A percentile compares a stretch with the other conserved stretches of the same genome.
Evolutionary conservation across 1,140 invertebrate genomes (phyloP).

Genomic region (Lepidurus couesii): DNA sequence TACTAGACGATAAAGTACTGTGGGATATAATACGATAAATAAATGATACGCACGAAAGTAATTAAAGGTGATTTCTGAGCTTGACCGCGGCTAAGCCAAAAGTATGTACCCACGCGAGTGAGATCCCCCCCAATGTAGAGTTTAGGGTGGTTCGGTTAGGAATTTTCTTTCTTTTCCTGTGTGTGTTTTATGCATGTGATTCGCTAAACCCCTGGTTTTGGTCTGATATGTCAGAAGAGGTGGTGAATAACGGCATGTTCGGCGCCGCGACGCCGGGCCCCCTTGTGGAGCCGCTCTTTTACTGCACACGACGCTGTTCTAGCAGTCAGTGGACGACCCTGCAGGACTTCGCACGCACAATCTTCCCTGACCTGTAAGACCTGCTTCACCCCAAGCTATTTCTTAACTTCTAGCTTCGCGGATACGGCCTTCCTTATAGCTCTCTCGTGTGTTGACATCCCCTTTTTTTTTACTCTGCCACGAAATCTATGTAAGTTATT

Average conservation of each 20-base stretch:
- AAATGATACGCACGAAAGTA: too few relatives aligned
- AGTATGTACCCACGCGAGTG: too few relatives aligned
- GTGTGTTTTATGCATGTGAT: neutral
- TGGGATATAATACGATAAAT: too few relatives aligned
- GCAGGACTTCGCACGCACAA: conserved; percentile 8
- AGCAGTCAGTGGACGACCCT: conserved; percentile 1
- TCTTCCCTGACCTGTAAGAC: neutral
- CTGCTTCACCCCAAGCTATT: neutral
- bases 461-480: neutral
- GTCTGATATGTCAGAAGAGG: conserved; percentile 14
- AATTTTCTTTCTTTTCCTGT: neutral
- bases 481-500: neutral
- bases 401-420: neutral
- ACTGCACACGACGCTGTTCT: neutral
- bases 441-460: neutral
- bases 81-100: too few relatives aligned
- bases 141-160: too few relatives aligned
- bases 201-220: neutral
- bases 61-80: too few relatives aligned
- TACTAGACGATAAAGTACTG: too few relatives aligned
- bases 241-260: conserved; percentile 19
- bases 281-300: neutral
- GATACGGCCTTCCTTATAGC: neutral
- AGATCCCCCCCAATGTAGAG: too few relatives aligned
- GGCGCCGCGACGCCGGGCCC: conserved; percentile 13